Percentiles rank a stretch among this genome's conserved stretches.
Evolutionary conservation across 2,113 vertebrate species (phyloP).

Genomic region (Dasypus novemcinctus): DNA sequence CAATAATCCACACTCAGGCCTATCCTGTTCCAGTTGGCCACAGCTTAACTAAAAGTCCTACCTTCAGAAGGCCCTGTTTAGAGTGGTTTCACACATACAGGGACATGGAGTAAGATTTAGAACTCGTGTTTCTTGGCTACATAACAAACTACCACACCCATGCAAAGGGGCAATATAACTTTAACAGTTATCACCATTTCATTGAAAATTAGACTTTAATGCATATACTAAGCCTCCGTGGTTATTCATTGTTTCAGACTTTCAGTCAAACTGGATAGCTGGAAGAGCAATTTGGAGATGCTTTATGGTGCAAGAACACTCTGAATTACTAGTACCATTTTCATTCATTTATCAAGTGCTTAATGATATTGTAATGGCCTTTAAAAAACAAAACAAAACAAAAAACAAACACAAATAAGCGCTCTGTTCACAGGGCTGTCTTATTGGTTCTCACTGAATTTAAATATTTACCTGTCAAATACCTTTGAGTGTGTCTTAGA

Average conservation of each 20-base stretch:
- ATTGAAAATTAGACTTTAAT: slow-evolving; percentile 20
- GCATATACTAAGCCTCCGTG: background rate
- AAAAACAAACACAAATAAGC: background rate
- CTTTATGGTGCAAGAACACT: background rate
- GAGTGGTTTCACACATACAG: too few relatives aligned
- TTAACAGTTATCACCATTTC: background rate
- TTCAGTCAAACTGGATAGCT: background rate
- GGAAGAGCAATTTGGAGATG: background rate
- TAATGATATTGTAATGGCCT: background rate
- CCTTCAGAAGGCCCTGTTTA: too few relatives aligned
- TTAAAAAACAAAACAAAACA: background rate
- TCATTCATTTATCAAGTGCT: slow-evolving; percentile 46
- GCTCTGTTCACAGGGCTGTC: background rate
- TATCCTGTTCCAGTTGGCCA: too few relatives aligned
- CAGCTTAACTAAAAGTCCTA: too few relatives aligned
- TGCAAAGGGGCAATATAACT: background rate
- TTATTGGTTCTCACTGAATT: slow-evolving; percentile 33
- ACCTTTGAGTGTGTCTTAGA: slow-evolving; percentile 33
- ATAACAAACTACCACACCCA: too few relatives aligned
- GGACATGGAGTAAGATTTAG: too few relatives aligned
- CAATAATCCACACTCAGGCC: too few relatives aligned
- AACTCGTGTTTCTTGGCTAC: too few relatives aligned
- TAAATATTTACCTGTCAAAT: slow-evolving; percentile 55
- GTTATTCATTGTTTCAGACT: background rate
- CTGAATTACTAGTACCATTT: background rate